These are phyloP conservation scores for Stenoptilia bipunctidactyla DNA, from an alignment of 2,888 invertebrate species.

Conservation along the genomic window DNA sequence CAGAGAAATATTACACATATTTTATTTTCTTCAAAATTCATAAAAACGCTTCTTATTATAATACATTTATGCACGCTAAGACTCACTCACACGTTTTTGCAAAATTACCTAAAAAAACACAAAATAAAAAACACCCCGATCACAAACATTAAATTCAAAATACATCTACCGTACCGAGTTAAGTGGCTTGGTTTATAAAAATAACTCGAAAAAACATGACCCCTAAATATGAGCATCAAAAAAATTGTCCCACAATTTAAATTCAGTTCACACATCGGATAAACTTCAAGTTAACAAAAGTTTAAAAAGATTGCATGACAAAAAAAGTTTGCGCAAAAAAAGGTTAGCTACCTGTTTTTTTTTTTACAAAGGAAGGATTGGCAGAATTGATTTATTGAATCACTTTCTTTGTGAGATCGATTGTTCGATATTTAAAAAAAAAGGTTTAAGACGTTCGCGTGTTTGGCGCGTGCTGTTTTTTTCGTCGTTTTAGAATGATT, in stretches of 20 bases:
- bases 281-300: constrained; percentile 21
- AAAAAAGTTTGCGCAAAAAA: constrained; percentile 17
- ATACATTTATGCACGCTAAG: no score
- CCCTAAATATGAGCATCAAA: constrained; percentile 19
- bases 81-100: constrained; percentile 30
- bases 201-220: constrained; percentile 23
- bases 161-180: constrained; percentile 37
- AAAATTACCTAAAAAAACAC: constrained; percentile 14
- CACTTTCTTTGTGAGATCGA: background rate
- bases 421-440: background rate
- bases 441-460: background rate
- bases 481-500: background rate
- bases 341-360: background rate
- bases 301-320: constrained; percentile 19
- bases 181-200: constrained; percentile 26
- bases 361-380: constrained; percentile 3
- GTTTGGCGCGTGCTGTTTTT: background rate
- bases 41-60: background rate
- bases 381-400: background rate
- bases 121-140: constrained; percentile 26
- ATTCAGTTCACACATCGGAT: constrained; percentile 39
- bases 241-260: constrained; percentile 28
- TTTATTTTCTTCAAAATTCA: background rate
- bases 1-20: background rate
- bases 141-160: constrained; percentile 32